These are phyloP conservation scores for Eristalinus aeneus DNA, from an alignment of 2,888 invertebrate genomes.

Conservation along the genomic window DNA sequence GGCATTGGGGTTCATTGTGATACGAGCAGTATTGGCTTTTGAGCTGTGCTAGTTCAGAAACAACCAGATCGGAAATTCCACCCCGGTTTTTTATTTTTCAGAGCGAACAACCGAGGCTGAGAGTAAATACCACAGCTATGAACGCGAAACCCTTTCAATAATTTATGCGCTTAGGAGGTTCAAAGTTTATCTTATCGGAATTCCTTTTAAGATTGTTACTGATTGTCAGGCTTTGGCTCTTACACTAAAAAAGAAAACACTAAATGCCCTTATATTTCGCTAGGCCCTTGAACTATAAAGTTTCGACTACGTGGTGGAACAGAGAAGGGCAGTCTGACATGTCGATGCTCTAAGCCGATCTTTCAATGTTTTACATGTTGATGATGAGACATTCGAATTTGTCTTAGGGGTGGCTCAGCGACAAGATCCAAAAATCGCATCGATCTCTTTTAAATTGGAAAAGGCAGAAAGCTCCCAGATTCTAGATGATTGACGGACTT, in stretches of 20 bases:
- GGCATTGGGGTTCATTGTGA: constrained; percentile 74
- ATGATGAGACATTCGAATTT: too few relatives aligned
- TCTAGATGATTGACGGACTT: too few relatives aligned
- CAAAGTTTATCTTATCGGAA: constrained; percentile 36
- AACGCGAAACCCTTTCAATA: constrained; percentile 31
- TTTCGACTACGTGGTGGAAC: too few relatives aligned
- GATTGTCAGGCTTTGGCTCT: constrained; percentile 46
- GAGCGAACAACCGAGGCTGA: constrained; percentile 72
- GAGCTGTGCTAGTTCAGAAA: constrained; percentile 61
- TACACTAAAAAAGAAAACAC: constrained; percentile 31
- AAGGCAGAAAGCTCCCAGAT: too few relatives aligned
- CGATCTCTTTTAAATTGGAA: too few relatives aligned
- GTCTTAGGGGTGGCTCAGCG: too few relatives aligned
- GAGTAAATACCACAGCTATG: constrained; percentile 72
- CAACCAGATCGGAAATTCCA: constrained; percentile 42
- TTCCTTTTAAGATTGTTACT: constrained; percentile 20
- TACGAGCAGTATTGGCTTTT: constrained; percentile 71
- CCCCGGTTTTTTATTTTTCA: constrained; percentile 73
- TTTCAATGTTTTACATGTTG: too few relatives aligned
- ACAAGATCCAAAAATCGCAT: too few relatives aligned
- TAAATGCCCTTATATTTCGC: constrained; percentile 44
- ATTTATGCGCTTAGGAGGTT: constrained; percentile 30
- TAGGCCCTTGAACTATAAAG: constrained; percentile 68
- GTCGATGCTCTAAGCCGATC: too few relatives aligned
- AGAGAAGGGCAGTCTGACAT: too few relatives aligned